Evolutionary conservation across 2,797 vertebrate genomes (phyloP).

Genomic region (Mormyrus hasselquistii): DNA sequence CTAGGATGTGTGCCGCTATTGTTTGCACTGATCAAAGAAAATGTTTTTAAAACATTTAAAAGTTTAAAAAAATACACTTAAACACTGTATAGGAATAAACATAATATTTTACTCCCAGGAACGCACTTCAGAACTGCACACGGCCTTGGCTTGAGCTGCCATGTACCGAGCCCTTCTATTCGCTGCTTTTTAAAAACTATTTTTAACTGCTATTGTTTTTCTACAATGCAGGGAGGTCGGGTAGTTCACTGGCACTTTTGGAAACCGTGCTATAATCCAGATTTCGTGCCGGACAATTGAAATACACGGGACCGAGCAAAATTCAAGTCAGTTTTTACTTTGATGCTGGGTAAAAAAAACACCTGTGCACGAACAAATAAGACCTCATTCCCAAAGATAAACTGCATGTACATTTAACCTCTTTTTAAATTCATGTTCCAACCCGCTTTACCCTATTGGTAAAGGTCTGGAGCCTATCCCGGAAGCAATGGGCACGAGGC

Average conservation of each 20-base stretch:
- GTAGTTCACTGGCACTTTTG: neutral
- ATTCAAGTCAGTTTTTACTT: neutral
- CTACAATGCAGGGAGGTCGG: neutral
- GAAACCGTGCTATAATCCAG: neutral
- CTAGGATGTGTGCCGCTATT: neutral
- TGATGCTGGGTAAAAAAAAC: neutral
- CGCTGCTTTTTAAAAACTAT: neutral
- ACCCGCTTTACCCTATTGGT: too few species aligned
- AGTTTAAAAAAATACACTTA: neutral
- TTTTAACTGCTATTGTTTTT: conserved; percentile 1
- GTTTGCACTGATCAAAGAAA: neutral
- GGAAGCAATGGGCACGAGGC: too few species aligned
- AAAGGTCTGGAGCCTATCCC: too few species aligned
- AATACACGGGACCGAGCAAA: neutral
- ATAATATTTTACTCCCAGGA: neutral
- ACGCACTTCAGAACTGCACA: neutral
- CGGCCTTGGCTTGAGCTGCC: neutral
- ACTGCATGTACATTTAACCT: neutral
- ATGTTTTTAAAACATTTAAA: neutral
- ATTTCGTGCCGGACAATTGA: neutral
- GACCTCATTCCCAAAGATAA: neutral
- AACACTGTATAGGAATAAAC: neutral
- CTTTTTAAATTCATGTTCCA: neutral
- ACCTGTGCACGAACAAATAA: conserved; percentile 19
- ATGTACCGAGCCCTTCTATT: neutral